phyloP scores from a whole-genome alignment of 2,113 vertebrate genomes.

The Rhabdomys dilectus region DNA sequence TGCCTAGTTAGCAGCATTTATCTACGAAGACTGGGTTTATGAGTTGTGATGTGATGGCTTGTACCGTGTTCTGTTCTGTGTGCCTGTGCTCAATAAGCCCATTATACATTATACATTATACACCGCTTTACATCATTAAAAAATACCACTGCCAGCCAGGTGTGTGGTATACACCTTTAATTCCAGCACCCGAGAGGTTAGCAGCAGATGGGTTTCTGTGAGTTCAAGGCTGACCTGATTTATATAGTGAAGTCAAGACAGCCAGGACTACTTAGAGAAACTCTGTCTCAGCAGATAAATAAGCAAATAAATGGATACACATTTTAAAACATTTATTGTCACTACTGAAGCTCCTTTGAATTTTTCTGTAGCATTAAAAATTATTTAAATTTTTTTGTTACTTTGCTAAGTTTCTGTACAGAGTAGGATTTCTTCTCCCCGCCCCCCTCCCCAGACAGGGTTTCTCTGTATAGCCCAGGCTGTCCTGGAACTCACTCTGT shows the following conservation, averaged over 20 bases:
- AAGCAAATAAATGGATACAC: not conserved
- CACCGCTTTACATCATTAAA: not conserved
- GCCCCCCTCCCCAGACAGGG: too few species aligned
- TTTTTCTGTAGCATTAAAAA: not conserved
- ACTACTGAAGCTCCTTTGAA: slow-evolving; percentile 93
- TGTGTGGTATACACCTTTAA: not conserved
- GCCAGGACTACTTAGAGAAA: not conserved
- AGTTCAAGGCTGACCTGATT: not conserved
- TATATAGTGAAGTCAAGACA: not conserved
- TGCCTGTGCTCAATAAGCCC: not conserved
- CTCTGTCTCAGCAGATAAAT: not conserved
- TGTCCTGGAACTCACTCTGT: too few species aligned
- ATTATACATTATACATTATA: too few species aligned
- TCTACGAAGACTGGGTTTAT: not conserved
- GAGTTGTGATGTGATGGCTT: not conserved
- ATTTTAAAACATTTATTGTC: not conserved
- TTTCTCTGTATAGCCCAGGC: too few species aligned
- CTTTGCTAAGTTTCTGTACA: slow-evolving; percentile 96
- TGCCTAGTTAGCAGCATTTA: not conserved
- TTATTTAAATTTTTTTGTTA: not conserved
- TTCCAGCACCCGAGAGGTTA: too few species aligned
- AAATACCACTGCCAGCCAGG: not conserved
- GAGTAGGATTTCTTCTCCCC: slow-evolving; percentile 92
- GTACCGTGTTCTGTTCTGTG: not conserved
- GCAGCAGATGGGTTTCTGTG: not conserved